Conservation (phyloP, 2,113 vertebrate species). For the Peromyscus polionotus region DNA sequence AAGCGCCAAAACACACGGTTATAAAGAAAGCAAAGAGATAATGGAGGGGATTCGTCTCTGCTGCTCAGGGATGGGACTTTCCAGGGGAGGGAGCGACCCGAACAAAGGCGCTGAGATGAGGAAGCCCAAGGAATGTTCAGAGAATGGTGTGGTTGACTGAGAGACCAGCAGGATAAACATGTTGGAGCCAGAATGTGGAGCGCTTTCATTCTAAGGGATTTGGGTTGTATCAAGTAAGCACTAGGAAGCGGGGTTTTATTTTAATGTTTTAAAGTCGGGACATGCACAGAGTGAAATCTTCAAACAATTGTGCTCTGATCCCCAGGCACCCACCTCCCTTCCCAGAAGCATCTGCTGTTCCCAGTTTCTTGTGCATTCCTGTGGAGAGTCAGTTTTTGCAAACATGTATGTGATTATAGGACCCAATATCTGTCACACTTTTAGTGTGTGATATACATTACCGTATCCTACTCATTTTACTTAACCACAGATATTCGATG, state of each 20-base stretch:
- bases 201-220: neutral
- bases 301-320: neutral
- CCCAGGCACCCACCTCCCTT: neutral
- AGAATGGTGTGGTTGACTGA: neutral
- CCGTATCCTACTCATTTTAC: neutral
- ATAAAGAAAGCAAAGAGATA: neutral
- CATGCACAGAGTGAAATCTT: neutral
- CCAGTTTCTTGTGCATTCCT: slow-evolving; percentile 14
- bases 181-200: slow-evolving; percentile 20
- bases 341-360: neutral
- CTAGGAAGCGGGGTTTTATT: slow-evolving; percentile 43
- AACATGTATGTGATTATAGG: neutral
- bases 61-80: neutral
- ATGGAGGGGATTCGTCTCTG: slow-evolving; percentile 10
- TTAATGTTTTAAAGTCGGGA: slow-evolving; percentile 50
- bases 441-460: neutral
- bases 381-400: slow-evolving; percentile 9
- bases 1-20: neutral
- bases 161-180: neutral
- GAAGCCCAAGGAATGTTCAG: neutral
- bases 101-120: neutral
- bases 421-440: neutral
- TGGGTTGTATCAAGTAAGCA: slow-evolving; percentile 45
- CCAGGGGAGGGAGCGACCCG: neutral
- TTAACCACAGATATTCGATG: neutral